Percentiles rank a stretch among this genome's conserved stretches.
These are phyloP conservation scores for Oryzias melastigma DNA, from an alignment of 2,113 vertebrate species.

Conservation along the genomic window DNA sequence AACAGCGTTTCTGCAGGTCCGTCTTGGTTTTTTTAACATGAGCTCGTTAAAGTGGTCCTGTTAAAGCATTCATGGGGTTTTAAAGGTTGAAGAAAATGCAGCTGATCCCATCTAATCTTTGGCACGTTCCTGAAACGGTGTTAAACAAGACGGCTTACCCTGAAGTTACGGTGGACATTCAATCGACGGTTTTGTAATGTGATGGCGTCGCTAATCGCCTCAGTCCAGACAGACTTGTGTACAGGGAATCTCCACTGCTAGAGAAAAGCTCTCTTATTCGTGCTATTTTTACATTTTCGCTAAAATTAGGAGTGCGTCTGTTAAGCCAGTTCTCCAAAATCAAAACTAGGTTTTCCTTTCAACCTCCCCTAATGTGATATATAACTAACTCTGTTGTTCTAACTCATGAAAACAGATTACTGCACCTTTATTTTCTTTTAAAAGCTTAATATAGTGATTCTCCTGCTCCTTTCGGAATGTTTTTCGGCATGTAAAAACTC, in stretches of 20 bases:
- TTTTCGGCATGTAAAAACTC: too few relatives aligned
- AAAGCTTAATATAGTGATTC: too few relatives aligned
- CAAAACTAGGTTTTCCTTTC: too few relatives aligned
- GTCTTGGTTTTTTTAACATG: neutral
- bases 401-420: too few relatives aligned
- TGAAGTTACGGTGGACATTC: neutral
- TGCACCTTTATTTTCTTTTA: too few relatives aligned
- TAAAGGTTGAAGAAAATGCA: constrained; percentile 12
- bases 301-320: neutral
- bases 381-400: too few relatives aligned
- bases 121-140: constrained; percentile 21
- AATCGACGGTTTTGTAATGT: constrained; percentile 5
- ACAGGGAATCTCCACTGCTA: constrained; percentile 10
- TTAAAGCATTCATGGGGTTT: neutral
- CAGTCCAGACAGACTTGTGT: constrained; percentile 35
- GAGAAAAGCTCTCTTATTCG: neutral
- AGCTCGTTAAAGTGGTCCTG: constrained; percentile 16
- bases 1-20: neutral
- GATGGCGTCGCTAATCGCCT: constrained; percentile 41
- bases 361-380: too few relatives aligned
- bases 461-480: too few relatives aligned
- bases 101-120: constrained; percentile 27
- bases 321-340: too few relatives aligned
- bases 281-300: neutral
- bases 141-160: constrained; percentile 40